Conservation (phyloP, 2,113 vertebrate species). For the Pelecanus crispus region DNA sequence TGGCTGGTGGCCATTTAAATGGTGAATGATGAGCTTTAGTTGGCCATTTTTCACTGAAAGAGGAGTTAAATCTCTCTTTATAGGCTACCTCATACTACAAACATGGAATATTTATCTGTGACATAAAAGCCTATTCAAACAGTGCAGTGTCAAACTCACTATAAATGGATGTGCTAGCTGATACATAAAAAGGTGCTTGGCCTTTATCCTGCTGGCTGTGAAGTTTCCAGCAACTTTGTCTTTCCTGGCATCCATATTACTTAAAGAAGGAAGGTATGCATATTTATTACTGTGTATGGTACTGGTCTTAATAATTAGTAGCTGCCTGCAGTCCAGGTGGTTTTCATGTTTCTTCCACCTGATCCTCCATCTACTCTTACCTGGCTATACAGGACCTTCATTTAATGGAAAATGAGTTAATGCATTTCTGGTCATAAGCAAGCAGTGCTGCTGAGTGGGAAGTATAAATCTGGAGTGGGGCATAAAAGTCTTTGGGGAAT, state of each 20-base stretch:
- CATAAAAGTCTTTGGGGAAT: neutral
- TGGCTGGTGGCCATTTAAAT: conserved; percentile 43
- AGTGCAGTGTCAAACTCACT: neutral
- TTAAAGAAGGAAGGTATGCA: neutral
- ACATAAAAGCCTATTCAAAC: conserved; percentile 33
- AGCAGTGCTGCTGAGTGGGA: neutral
- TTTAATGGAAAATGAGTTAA: neutral
- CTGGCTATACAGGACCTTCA: neutral
- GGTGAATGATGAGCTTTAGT: conserved; percentile 21
- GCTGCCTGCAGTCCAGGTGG: neutral
- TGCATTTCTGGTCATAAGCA: neutral
- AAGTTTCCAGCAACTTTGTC: neutral
- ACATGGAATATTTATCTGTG: conserved; percentile 53
- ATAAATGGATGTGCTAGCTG: neutral
- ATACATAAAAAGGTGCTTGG: neutral
- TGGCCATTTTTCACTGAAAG: conserved; percentile 26
- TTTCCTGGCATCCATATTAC: neutral
- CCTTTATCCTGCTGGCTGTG: neutral
- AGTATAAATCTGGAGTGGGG: neutral
- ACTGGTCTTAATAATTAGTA: neutral
- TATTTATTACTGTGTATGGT: neutral
- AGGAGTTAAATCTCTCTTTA: conserved; percentile 37
- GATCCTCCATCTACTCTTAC: neutral
- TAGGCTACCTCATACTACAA: conserved; percentile 28
- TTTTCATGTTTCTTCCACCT: neutral